A percentile compares a stretch with the other conserved stretches of the same genome.
phyloP scores from a whole-genome alignment of 1,140 invertebrate species.

The Cydia pomonella region DNA sequence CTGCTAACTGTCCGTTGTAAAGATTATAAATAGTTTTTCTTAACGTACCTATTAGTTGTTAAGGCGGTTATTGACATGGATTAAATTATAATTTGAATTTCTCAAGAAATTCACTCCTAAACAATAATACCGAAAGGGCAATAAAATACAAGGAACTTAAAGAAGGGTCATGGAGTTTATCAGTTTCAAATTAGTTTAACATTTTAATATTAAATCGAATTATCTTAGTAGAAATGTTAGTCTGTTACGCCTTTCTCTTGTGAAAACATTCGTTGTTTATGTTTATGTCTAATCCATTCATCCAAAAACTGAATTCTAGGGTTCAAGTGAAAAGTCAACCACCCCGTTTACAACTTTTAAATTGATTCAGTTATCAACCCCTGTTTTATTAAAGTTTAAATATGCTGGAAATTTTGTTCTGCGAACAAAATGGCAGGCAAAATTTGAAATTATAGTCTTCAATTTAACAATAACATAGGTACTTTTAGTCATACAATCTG shows the following conservation, averaged over 20 bases:
- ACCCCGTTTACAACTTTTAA: slow-evolving; percentile 17
- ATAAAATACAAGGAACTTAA: slow-evolving; percentile 4
- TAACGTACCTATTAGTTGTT: background rate
- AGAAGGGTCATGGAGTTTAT: background rate
- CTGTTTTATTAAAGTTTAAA: slow-evolving; percentile 1
- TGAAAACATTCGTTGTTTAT: background rate
- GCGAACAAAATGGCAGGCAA: background rate
- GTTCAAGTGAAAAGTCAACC: slow-evolving; percentile 15
- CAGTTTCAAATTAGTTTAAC: background rate
- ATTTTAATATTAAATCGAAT: background rate
- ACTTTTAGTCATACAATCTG: too few species aligned
- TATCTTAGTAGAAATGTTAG: background rate
- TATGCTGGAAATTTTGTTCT: background rate
- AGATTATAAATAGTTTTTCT: background rate
- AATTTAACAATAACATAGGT: background rate
- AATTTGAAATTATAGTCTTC: background rate
- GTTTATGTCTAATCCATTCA: background rate
- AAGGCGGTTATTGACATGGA: background rate
- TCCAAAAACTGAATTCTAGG: background rate
- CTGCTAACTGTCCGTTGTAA: background rate
- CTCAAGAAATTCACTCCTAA: background rate
- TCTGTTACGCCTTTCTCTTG: background rate
- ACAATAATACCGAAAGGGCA: slow-evolving; percentile 20
- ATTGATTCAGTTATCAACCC: slow-evolving; percentile 10
- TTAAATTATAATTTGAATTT: background rate